phyloP scores from a whole-genome alignment of 2,888 invertebrate species.

The Cantharis rustica region DNA sequence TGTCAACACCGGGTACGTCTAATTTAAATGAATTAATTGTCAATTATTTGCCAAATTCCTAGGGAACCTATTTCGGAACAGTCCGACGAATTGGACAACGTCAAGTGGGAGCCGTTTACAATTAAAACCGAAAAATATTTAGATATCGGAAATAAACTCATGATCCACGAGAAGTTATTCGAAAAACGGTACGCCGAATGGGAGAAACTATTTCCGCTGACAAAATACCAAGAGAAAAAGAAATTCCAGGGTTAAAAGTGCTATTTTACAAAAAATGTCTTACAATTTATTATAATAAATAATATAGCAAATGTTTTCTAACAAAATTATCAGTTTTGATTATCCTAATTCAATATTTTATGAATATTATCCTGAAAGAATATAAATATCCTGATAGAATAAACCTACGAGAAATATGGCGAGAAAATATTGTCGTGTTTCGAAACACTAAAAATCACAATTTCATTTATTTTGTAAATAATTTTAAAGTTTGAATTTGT shows the following conservation, averaged over 20 bases:
- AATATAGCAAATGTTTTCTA: neutral
- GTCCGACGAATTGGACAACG: conserved; percentile 46
- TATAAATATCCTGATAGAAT: too few relatives aligned
- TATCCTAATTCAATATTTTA: too few relatives aligned
- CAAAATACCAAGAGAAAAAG: conserved; percentile 37
- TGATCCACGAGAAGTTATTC: conserved; percentile 50
- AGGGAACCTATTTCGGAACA: conserved; percentile 58
- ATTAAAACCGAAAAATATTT: conserved; percentile 51
- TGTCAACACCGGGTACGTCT: conserved; percentile 48
- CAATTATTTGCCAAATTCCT: conserved; percentile 33
- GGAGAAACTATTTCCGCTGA: conserved; percentile 52
- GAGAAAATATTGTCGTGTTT: too few relatives aligned
- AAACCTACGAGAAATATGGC: too few relatives aligned
- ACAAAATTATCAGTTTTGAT: neutral
- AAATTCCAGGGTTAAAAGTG: conserved; percentile 15
- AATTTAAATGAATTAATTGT: neutral
- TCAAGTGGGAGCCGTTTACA: conserved; percentile 54
- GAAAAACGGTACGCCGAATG: conserved; percentile 53
- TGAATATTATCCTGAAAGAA: too few relatives aligned
- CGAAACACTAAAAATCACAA: too few relatives aligned
- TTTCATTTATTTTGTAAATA: too few relatives aligned
- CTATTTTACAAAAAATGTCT: neutral
- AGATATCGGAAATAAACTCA: conserved; percentile 52
- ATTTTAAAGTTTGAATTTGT: too few relatives aligned
- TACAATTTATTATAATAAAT: neutral